phyloP scores from a whole-genome alignment of 2,113 vertebrate species.

The Alces alces region DNA sequence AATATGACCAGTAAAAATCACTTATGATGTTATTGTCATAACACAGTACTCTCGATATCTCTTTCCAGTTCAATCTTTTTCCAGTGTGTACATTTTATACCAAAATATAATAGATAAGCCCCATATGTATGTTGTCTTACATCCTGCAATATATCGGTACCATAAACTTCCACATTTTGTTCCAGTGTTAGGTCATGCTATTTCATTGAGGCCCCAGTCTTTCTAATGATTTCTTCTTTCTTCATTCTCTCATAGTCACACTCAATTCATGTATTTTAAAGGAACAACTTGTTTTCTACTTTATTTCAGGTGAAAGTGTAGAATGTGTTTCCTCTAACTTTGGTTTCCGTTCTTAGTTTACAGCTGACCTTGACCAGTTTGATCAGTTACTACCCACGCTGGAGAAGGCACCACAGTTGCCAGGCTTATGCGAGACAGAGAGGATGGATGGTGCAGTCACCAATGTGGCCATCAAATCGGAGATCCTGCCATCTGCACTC shows the following conservation, averaged over 20 bases:
- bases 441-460: slow-evolving; percentile 77
- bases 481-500: slow-evolving; percentile 78
- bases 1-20: background rate
- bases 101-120: background rate
- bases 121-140: background rate
- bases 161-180: background rate
- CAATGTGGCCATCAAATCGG: slow-evolving; percentile 83
- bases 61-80: background rate
- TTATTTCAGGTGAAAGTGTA: background rate
- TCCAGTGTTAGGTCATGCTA: background rate
- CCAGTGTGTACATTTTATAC: background rate
- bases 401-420: slow-evolving; percentile 82
- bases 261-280: slow-evolving; percentile 39
- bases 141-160: background rate
- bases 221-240: slow-evolving; percentile 28
- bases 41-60: background rate
- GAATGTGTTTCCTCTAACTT: slow-evolving; percentile 11
- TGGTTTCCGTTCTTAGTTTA: slow-evolving; percentile 68
- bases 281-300: background rate
- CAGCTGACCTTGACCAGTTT: slow-evolving; percentile 87
- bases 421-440: slow-evolving; percentile 78
- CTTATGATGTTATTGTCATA: background rate
- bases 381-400: slow-evolving; percentile 88
- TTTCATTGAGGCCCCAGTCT: background rate
- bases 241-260: background rate